Conservation (phyloP, 2,113 vertebrate genomes). For the Zapus hudsonius region DNA sequence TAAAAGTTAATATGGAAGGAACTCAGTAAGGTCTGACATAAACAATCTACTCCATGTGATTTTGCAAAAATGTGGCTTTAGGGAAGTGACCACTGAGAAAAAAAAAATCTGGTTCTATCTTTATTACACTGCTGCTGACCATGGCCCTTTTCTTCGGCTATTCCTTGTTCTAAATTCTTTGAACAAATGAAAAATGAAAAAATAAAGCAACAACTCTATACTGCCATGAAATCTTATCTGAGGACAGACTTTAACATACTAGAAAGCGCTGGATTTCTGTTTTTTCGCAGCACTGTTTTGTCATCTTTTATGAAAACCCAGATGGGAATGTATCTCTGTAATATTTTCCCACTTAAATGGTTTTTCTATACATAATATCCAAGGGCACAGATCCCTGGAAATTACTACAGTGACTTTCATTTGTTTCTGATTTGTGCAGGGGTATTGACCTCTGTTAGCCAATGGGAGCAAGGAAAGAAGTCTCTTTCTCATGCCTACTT, state of each 20-base stretch:
- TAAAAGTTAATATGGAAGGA: neutral
- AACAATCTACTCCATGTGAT: neutral
- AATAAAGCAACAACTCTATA: neutral
- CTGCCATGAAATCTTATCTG: slow-evolving; percentile 37
- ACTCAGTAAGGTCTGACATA: neutral
- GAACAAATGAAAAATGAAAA: slow-evolving; percentile 59
- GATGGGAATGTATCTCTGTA: slow-evolving; percentile 21
- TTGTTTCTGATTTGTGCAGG: slow-evolving; percentile 31
- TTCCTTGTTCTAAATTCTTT: slow-evolving; percentile 34
- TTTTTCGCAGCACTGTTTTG: neutral
- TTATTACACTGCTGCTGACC: neutral
- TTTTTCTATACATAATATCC: slow-evolving; percentile 35
- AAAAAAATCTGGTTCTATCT: neutral
- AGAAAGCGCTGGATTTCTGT: slow-evolving; percentile 33
- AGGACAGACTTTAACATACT: slow-evolving; percentile 15
- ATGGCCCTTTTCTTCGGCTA: neutral
- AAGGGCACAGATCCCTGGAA: slow-evolving; percentile 53
- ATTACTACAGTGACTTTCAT: slow-evolving; percentile 12
- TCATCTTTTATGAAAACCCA: slow-evolving; percentile 52
- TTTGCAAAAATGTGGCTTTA: neutral
- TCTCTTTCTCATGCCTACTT: neutral
- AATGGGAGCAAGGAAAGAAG: neutral
- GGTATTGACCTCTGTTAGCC: neutral
- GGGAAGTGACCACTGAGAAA: slow-evolving; percentile 13
- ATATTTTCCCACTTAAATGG: slow-evolving; percentile 22